phyloP scores from a whole-genome alignment of 2,888 invertebrate genomes.

The Microctonus brassicae region DNA sequence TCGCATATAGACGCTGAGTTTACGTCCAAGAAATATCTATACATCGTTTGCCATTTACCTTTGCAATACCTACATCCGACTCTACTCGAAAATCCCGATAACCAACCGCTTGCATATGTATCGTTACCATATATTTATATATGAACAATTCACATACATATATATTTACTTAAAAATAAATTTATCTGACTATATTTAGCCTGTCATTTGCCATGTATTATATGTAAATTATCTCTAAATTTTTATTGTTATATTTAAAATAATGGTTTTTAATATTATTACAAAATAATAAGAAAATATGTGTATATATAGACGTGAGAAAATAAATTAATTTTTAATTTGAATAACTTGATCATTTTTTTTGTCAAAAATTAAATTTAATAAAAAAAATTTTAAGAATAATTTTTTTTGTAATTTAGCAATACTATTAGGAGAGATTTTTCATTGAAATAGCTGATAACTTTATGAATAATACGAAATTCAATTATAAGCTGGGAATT shows the following conservation, averaged over 20 bases:
- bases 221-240: neutral
- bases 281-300: no score
- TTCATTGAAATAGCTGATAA: no score
- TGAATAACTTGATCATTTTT: no score
- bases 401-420: no score
- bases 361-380: no score
- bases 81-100: neutral
- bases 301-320: no score
- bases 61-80: slow-evolving; percentile 28
- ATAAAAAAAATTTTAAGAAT: no score
- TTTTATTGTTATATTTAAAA: neutral
- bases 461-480: no score
- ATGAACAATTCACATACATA: neutral
- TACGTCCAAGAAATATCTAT: neutral
- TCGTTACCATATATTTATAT: neutral
- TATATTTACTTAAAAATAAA: neutral
- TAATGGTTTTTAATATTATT: no score
- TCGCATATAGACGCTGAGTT: slow-evolving; percentile 1
- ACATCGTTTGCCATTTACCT: slow-evolving; percentile 39
- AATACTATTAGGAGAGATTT: no score
- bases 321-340: no score
- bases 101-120: neutral
- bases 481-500: no score
- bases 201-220: neutral
- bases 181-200: neutral